These are phyloP conservation scores for Mactromeris polynyma DNA, from an alignment of 2,888 invertebrate genomes.

Conservation along the genomic window DNA sequence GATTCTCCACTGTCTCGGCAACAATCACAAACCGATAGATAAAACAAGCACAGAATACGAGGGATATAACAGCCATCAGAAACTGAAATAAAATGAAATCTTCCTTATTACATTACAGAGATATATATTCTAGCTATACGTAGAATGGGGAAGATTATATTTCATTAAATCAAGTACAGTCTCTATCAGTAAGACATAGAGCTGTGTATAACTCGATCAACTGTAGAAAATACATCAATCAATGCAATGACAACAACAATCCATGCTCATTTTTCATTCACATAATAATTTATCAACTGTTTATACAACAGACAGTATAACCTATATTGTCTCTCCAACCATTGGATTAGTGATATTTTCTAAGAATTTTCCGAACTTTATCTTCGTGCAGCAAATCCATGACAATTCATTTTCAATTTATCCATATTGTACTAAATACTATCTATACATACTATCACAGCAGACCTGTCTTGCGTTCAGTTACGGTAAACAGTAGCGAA, in stretches of 20 bases:
- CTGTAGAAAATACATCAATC: neutral
- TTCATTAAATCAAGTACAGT: no score
- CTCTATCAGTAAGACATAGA: no score
- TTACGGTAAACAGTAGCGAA: no score
- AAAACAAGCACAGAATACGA: conserved; percentile 81
- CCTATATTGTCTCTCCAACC: neutral
- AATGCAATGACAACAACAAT: neutral
- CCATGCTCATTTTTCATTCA: neutral
- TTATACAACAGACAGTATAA: neutral
- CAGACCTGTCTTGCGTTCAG: no score
- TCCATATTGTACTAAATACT: no score
- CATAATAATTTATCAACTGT: neutral
- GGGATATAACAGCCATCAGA: conserved; percentile 69
- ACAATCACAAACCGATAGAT: conserved; percentile 85
- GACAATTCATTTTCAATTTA: no score
- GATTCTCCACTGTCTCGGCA: conserved; percentile 78
- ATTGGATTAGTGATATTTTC: neutral
- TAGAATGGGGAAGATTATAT: neutral
- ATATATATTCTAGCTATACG: no score
- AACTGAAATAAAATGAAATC: conserved; percentile 68
- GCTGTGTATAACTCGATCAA: neutral
- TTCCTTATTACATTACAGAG: no score
- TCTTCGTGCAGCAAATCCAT: no score
- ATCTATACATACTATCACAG: no score
- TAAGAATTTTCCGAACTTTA: no score